Conservation (phyloP, 2,888 invertebrate species). For the Trachelus tabidus region DNA sequence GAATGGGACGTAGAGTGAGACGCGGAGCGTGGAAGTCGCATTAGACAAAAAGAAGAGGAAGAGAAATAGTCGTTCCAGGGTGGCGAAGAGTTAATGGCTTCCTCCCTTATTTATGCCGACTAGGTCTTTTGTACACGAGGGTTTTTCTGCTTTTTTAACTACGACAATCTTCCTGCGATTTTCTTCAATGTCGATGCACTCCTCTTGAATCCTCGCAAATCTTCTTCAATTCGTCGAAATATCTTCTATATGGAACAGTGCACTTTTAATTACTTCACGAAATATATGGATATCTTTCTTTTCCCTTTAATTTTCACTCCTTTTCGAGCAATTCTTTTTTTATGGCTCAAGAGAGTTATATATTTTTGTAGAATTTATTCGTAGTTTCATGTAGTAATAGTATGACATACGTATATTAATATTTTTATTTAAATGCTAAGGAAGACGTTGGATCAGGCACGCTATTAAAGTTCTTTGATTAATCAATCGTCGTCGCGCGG, state of each 20-base stretch:
- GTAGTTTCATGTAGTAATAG: neutral
- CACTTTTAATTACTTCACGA: neutral
- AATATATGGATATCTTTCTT: neutral
- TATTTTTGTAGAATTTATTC: neutral
- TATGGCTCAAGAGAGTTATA: neutral
- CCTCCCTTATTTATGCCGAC: slow-evolving; percentile 26
- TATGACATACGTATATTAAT: neutral
- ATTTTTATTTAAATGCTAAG: slow-evolving; percentile 27
- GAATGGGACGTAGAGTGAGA: slow-evolving; percentile 8
- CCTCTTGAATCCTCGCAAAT: neutral
- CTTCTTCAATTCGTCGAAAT: neutral
- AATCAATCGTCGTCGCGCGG: neutral
- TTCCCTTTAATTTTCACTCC: neutral
- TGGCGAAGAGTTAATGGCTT: slow-evolving; percentile 29
- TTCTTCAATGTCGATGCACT: neutral
- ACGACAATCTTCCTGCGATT: neutral
- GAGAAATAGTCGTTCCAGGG: neutral
- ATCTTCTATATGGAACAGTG: neutral
- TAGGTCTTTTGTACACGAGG: neutral
- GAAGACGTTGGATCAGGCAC: slow-evolving; percentile 62
- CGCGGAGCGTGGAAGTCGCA: neutral
- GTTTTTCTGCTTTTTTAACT: slow-evolving; percentile 29
- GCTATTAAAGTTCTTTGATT: slow-evolving; percentile 30
- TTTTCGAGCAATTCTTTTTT: neutral
- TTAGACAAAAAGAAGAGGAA: neutral